phyloP scores from a whole-genome alignment of 2,113 vertebrate species.

The Stictonetta naevosa region DNA sequence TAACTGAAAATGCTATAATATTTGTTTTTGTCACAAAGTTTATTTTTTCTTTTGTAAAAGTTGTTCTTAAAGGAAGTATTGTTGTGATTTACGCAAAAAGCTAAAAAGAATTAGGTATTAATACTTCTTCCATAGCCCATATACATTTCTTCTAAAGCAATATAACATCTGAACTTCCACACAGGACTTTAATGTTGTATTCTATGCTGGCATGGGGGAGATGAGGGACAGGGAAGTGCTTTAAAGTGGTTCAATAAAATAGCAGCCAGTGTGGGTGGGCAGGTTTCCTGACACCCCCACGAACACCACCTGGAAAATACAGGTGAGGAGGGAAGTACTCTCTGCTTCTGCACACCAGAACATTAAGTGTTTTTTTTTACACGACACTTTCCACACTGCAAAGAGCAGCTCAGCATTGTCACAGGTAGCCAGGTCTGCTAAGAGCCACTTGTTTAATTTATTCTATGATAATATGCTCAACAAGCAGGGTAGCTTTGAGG shows the following conservation, averaged over 20 bases:
- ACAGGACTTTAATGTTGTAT: neutral
- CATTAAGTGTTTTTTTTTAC: neutral
- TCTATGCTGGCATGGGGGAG: neutral
- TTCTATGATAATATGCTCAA: neutral
- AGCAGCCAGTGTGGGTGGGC: neutral
- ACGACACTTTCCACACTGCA: neutral
- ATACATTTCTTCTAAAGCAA: neutral
- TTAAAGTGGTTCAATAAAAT: neutral
- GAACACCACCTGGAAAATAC: accelerated
- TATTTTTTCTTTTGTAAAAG: neutral
- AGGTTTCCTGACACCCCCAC: neutral
- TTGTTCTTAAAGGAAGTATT: neutral
- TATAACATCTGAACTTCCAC: neutral
- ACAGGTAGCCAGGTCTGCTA: neutral
- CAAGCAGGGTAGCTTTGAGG: neutral
- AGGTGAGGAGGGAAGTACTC: accelerated
- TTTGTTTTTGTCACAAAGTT: neutral
- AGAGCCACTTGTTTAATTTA: neutral
- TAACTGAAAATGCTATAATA: neutral
- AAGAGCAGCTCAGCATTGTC: neutral
- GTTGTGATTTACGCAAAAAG: neutral
- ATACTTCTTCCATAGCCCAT: neutral
- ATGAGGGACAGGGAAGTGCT: neutral
- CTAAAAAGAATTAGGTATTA: neutral
- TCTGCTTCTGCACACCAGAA: neutral